A percentile compares a stretch with the other conserved stretches of the same genome.
phyloP scores from a whole-genome alignment of 2,797 vertebrate species.

The Manis javanica region DNA sequence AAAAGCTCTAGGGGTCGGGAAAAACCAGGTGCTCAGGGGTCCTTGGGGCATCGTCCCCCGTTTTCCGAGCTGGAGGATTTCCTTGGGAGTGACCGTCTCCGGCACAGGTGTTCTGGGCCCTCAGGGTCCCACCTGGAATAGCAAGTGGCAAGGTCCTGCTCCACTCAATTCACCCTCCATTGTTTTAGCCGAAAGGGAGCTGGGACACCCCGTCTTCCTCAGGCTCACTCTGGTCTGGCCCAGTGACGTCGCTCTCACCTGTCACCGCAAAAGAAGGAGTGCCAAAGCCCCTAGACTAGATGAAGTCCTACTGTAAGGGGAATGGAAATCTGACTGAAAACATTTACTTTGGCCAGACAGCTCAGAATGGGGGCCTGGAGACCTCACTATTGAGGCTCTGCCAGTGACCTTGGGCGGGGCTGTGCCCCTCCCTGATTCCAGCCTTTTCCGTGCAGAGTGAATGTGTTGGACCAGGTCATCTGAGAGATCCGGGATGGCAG shows the following conservation, averaged over 20 bases:
- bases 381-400: fast-evolving
- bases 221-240: not conserved
- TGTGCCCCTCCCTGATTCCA: not conserved
- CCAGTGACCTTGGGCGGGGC: not conserved
- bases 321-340: not conserved
- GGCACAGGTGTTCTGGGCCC: not conserved
- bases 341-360: not conserved
- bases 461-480: not conserved
- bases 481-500: not conserved
- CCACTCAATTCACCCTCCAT: not conserved
- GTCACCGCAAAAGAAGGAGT: not conserved
- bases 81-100: not conserved
- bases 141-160: not conserved
- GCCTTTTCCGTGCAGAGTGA: not conserved
- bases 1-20: not conserved
- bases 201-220: not conserved
- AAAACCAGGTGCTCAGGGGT: not conserved
- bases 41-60: not conserved
- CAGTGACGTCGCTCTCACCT: not conserved
- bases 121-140: no score
- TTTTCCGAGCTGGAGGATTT: not conserved
- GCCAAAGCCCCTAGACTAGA: not conserved
- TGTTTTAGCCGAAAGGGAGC: not conserved
- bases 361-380: not conserved
- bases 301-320: not conserved